Percentiles rank a stretch among this genome's conserved stretches.
phyloP scores from a whole-genome alignment of 2,888 invertebrate species.

The Ectemnius continuus region DNA sequence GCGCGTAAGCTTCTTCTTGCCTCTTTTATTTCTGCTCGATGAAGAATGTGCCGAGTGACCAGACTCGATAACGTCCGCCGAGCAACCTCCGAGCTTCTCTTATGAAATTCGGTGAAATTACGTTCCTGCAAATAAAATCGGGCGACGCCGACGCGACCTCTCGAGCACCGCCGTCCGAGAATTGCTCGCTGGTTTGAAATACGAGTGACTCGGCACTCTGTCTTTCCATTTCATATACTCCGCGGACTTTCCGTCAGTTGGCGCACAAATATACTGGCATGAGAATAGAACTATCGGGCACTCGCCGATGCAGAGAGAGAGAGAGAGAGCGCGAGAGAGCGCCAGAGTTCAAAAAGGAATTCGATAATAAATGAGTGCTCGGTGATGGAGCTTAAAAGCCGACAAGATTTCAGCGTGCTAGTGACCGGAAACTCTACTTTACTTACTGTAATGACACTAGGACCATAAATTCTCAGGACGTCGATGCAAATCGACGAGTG shows the following conservation, averaged over 20 bases:
- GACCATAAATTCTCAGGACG: background rate
- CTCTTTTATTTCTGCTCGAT: no score
- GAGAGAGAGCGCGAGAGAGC: background rate
- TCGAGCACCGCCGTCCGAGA: constrained; percentile 37
- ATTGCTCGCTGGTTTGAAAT: constrained; percentile 59
- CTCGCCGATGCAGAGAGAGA: no score
- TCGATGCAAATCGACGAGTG: constrained; percentile 3
- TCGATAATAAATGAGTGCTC: background rate
- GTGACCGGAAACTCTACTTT: constrained; percentile 1
- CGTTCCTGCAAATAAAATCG: constrained; percentile 62
- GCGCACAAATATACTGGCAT: no score
- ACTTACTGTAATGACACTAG: constrained; percentile 1
- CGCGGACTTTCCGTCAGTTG: background rate
- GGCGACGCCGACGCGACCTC: constrained; percentile 39
- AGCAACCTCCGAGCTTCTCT: constrained; percentile 22
- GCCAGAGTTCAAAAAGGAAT: background rate
- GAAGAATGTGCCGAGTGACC: constrained; percentile 16
- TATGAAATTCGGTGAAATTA: constrained; percentile 61
- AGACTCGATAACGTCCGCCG: constrained; percentile 34
- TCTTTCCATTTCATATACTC: background rate
- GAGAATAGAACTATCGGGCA: no score
- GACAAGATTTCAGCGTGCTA: background rate
- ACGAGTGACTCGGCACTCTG: constrained; percentile 47
- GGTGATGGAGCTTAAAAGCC: background rate
- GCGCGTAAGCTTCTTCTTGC: no score